These are phyloP conservation scores for Fratercula arctica DNA, from an alignment of 2,797 vertebrate species.

Conservation along the genomic window DNA sequence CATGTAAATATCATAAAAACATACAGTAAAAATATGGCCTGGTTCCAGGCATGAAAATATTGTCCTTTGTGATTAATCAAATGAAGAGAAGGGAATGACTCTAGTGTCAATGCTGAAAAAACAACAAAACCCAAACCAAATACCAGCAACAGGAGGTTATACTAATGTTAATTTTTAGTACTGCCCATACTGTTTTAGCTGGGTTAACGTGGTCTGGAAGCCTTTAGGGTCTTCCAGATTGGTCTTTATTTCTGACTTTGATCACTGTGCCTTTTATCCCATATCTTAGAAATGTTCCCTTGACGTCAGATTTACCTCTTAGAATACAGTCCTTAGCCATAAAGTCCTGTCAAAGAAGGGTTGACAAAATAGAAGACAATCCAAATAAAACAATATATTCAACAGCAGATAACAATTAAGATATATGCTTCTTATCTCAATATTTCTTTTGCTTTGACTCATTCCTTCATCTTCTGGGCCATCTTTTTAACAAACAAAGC, in stretches of 20 bases:
- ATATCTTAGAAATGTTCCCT: background rate
- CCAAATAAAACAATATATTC: background rate
- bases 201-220: background rate
- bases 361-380: background rate
- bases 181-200: background rate
- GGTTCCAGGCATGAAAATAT: constrained; percentile 35
- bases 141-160: background rate
- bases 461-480: background rate
- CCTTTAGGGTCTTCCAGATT: background rate
- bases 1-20: constrained; percentile 44
- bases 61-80: constrained; percentile 35
- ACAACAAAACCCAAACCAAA: too few relatives aligned
- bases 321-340: background rate
- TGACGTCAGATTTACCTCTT: background rate
- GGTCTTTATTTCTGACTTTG: background rate
- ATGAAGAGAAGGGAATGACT: background rate
- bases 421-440: background rate
- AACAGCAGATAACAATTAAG: background rate
- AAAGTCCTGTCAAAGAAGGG: background rate
- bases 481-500: background rate
- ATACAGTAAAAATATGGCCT: background rate
- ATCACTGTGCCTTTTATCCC: background rate
- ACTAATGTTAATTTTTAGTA: background rate
- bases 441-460: background rate
- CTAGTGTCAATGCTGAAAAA: background rate